Evolutionary conservation across 2,888 invertebrate species (phyloP).

Genomic region (Rhagium mordax): DNA sequence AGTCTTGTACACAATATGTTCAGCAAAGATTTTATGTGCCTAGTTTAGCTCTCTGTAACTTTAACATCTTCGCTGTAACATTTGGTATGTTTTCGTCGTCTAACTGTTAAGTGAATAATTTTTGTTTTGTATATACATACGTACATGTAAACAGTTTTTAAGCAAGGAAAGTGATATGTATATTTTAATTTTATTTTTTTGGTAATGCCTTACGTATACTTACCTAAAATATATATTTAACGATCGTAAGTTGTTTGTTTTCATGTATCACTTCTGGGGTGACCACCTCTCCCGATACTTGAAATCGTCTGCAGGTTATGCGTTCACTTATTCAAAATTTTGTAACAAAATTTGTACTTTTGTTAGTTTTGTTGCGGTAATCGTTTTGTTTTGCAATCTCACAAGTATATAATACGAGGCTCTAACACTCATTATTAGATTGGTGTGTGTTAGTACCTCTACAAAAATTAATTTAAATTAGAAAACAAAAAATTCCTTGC

Average conservation of each 20-base stretch:
- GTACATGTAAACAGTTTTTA: conserved; percentile 32
- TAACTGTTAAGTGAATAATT: conserved; percentile 16
- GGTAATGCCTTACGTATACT: conserved; percentile 37
- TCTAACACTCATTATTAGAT: too few relatives aligned
- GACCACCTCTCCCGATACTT: too few relatives aligned
- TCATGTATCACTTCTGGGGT: neutral
- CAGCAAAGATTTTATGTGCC: neutral
- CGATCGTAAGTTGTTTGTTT: neutral
- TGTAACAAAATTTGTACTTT: too few relatives aligned
- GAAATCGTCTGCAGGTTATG: too few relatives aligned
- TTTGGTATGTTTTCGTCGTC: conserved; percentile 13
- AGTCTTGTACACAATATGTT: conserved; percentile 1
- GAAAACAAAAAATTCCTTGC: too few relatives aligned
- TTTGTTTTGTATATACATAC: conserved; percentile 32
- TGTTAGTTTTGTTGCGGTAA: too few relatives aligned
- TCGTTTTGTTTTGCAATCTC: too few relatives aligned
- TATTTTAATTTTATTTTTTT: conserved; percentile 43
- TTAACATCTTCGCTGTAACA: neutral
- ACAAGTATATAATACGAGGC: too few relatives aligned
- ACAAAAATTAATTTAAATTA: too few relatives aligned
- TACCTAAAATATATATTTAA: conserved; percentile 17
- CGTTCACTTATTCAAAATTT: too few relatives aligned
- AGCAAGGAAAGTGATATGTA: conserved; percentile 46
- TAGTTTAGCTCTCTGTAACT: neutral
- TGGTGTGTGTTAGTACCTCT: too few relatives aligned